These are phyloP conservation scores for Clistopyga incitator DNA, from an alignment of 2,888 invertebrate species.

Conservation along the genomic window DNA sequence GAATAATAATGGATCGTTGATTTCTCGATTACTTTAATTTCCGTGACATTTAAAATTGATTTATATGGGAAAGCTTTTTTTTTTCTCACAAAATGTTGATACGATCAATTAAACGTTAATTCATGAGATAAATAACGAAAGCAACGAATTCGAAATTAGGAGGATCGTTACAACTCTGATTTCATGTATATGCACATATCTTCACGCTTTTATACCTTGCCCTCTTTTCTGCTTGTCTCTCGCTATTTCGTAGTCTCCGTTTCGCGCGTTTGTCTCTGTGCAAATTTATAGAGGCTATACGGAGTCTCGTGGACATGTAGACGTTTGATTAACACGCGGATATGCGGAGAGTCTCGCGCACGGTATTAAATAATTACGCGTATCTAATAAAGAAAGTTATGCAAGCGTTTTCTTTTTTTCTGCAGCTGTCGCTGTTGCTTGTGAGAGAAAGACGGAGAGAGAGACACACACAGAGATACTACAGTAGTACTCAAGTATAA, in stretches of 20 bases:
- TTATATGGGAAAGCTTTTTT: no score
- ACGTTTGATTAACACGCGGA: neutral
- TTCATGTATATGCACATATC: slow-evolving; percentile 21
- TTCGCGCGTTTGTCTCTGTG: neutral
- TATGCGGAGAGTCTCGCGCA: slow-evolving; percentile 59
- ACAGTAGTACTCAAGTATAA: neutral
- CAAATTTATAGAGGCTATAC: neutral
- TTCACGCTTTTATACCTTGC: slow-evolving; percentile 5
- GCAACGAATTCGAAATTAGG: no score
- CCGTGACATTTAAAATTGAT: no score
- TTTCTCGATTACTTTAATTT: no score
- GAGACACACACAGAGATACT: neutral
- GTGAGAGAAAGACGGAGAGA: slow-evolving; percentile 4
- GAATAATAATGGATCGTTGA: no score
- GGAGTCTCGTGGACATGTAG: neutral
- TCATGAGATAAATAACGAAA: no score
- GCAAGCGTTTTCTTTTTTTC: slow-evolving; percentile 62
- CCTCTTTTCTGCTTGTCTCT: neutral
- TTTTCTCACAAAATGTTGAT: no score
- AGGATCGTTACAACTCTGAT: no score
- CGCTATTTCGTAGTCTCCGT: neutral
- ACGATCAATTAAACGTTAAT: no score
- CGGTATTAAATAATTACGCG: slow-evolving; percentile 72
- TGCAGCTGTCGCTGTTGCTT: slow-evolving; percentile 10
- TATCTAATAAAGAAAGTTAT: slow-evolving; percentile 75